Evolutionary conservation across 2,113 vertebrate species (phyloP).

Genomic region (Stigmatopora nigra): DNA sequence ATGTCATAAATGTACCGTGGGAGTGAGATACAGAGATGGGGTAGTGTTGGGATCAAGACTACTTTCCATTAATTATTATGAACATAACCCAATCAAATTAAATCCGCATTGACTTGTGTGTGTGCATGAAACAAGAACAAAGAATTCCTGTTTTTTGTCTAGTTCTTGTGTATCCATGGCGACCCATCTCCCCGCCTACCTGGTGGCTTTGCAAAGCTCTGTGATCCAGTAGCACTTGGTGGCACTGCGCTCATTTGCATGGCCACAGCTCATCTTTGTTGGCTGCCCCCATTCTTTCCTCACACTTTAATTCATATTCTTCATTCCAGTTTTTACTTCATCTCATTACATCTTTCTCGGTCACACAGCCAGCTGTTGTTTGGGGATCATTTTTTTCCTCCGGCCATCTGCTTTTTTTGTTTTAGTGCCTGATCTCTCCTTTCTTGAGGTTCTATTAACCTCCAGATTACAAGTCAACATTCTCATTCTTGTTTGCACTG

Average conservation of each 20-base stretch:
- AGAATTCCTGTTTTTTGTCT: constrained; percentile 26
- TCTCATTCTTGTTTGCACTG: background rate
- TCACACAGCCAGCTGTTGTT: background rate
- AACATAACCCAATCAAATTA: background rate
- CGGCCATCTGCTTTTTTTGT: background rate
- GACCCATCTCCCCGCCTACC: constrained; percentile 41
- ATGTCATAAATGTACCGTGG: background rate
- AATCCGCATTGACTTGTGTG: constrained; percentile 12
- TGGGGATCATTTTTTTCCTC: background rate
- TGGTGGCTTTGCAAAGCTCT: constrained; percentile 51
- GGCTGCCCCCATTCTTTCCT: constrained; percentile 31
- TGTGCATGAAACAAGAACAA: constrained; percentile 17
- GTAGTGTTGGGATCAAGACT: no score
- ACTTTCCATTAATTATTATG: background rate
- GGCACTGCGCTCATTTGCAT: constrained; percentile 53
- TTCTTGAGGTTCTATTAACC: background rate
- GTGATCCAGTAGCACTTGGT: constrained; percentile 51
- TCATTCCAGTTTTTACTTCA: constrained; percentile 7
- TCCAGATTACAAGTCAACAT: background rate
- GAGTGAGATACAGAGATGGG: no score
- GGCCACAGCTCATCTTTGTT: constrained; percentile 28
- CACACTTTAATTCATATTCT: background rate
- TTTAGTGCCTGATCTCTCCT: background rate
- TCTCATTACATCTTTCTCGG: background rate
- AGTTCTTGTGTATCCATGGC: constrained; percentile 46